Conservation (phyloP, 1,140 invertebrate genomes). For the Caenorhabditis brenneri region DNA sequence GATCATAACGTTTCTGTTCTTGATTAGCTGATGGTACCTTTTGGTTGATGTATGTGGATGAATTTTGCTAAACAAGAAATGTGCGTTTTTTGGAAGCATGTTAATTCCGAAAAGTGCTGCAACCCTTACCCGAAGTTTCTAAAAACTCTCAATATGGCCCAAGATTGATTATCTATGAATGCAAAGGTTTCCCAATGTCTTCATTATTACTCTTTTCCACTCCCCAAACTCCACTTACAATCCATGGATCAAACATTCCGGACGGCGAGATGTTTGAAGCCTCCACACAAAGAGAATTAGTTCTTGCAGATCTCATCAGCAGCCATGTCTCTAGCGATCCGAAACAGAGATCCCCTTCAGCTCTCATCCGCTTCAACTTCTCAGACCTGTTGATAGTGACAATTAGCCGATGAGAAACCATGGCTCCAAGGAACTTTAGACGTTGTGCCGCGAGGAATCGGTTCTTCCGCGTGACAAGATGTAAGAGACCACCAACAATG, state of each 20-base stretch:
- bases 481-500: conserved; percentile 77
- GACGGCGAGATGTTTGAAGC: conserved; percentile 86
- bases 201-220: too few relatives aligned
- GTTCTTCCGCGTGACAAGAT: conserved; percentile 80
- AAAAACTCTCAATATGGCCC: too few relatives aligned
- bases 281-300: conserved; percentile 81
- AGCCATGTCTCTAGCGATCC: conserved; percentile 94
- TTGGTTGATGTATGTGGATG: too few relatives aligned
- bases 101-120: too few relatives aligned
- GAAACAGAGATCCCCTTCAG: conserved; percentile 77
- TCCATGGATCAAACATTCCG: conserved; percentile 90
- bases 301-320: conserved; percentile 80
- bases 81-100: too few relatives aligned
- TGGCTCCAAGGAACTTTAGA: conserved; percentile 80
- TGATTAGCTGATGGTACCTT: too few relatives aligned
- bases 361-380: conserved; percentile 43
- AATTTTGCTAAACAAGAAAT: too few relatives aligned
- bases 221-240: too few relatives aligned
- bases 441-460: conserved; percentile 79
- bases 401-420: conserved; percentile 75
- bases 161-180: too few relatives aligned
- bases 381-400: conserved; percentile 55
- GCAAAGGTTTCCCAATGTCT: too few relatives aligned
- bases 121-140: too few relatives aligned
- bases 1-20: too few relatives aligned